These are phyloP conservation scores for Phyllotreta cruciferae DNA, from an alignment of 2,888 invertebrate genomes.

Conservation along the genomic window DNA sequence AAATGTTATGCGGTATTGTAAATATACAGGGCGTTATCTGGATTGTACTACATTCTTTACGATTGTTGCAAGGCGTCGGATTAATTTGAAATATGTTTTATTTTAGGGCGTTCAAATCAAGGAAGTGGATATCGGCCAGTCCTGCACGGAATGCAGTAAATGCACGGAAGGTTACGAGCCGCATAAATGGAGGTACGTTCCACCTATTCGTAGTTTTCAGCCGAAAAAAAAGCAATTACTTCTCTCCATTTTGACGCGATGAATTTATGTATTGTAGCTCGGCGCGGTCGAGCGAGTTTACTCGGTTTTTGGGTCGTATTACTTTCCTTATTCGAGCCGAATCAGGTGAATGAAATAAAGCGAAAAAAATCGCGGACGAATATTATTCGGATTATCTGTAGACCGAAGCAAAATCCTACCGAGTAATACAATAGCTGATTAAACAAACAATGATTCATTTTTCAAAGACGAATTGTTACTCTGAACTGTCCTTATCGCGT, in stretches of 20 bases:
- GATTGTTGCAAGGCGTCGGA: background rate
- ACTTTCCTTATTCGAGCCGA: background rate
- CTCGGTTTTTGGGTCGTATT: background rate
- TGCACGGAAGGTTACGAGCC: slow-evolving; percentile 81
- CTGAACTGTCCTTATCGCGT: slow-evolving; percentile 1
- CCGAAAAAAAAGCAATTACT: too few species aligned
- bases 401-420: too few species aligned
- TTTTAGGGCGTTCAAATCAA: slow-evolving; percentile 85
- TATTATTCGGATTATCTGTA: too few species aligned
- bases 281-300: background rate
- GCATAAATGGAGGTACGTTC: slow-evolving; percentile 87
- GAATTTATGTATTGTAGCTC: background rate
- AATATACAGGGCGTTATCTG: background rate
- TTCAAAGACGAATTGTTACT: slow-evolving; percentile 7
- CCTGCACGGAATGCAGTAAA: slow-evolving; percentile 83
- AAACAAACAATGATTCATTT: slow-evolving; percentile 15
- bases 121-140: slow-evolving; percentile 85
- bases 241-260: background rate
- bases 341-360: background rate
- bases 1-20: too few species aligned
- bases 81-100: slow-evolving; percentile 35
- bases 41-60: slow-evolving; percentile 18
- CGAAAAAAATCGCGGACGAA: too few species aligned
- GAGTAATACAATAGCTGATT: too few species aligned
- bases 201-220: slow-evolving; percentile 8